These are phyloP conservation scores for Spatula versicolor DNA, from an alignment of 2,797 vertebrate genomes.

Conservation along the genomic window DNA sequence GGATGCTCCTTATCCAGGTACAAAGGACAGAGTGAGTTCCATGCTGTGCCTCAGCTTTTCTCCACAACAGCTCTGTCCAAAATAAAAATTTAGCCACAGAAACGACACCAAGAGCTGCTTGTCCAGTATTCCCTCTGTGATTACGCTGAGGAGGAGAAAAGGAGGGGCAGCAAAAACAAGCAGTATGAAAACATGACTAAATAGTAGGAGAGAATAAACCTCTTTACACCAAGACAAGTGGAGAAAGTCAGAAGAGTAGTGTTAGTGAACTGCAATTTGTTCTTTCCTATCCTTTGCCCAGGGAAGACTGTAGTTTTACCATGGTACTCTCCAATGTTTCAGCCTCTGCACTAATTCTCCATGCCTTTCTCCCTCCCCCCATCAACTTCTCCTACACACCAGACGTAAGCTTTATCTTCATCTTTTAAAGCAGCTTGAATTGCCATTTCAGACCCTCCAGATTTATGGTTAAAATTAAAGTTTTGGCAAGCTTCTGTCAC, in stretches of 20 bases:
- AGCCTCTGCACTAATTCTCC: neutral
- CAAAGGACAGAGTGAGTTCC: neutral
- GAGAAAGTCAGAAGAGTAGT: neutral
- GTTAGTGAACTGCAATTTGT: neutral
- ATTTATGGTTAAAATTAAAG: constrained; percentile 70
- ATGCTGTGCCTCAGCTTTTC: constrained; percentile 24
- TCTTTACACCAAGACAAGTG: neutral
- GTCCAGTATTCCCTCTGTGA: constrained; percentile 18
- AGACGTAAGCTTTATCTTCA: constrained; percentile 59
- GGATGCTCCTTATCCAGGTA: neutral
- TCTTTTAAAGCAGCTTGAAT: constrained; percentile 54
- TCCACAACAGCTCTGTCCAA: neutral
- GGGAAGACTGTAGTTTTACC: neutral
- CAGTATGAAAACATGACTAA: neutral
- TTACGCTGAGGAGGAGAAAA: neutral
- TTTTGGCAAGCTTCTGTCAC: constrained; percentile 65
- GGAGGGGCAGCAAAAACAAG: neutral
- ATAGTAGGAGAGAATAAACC: neutral
- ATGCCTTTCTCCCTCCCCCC: neutral
- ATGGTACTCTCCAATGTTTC: neutral
- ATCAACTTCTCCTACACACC: neutral
- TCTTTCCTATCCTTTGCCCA: neutral
- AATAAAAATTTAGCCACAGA: constrained; percentile 2
- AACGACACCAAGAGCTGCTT: constrained; percentile 10
- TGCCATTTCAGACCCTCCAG: constrained; percentile 27